phyloP scores from a whole-genome alignment of 2,888 invertebrate species.

The Steromphala cineraria region DNA sequence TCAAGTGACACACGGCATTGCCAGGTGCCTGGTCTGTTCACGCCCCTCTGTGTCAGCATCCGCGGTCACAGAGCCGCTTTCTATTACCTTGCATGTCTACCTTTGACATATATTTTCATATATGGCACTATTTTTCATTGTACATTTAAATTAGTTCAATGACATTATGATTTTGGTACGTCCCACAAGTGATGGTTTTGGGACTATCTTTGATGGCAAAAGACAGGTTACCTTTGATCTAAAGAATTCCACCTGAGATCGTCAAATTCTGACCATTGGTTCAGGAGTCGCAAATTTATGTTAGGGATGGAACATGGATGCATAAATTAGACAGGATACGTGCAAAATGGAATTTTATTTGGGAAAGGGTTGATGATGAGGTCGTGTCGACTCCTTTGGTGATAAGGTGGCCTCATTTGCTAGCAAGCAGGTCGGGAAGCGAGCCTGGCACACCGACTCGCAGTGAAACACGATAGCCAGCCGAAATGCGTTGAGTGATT shows the following conservation, averaged over 20 bases:
- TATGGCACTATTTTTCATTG: not conserved
- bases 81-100: not conserved
- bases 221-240: constrained; percentile 21
- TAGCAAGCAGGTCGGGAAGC: constrained; percentile 7
- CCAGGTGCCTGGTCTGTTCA: constrained; percentile 16
- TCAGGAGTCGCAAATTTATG: constrained; percentile 10
- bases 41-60: constrained; percentile 12
- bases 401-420: constrained; percentile 20
- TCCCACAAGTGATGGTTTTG: not conserved
- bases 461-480: not conserved
- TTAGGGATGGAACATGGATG: not conserved
- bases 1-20: constrained; percentile 12
- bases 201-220: constrained; percentile 21
- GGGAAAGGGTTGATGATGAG: not conserved
- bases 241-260: constrained; percentile 1
- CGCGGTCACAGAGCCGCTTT: not conserved
- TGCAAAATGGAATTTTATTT: not conserved
- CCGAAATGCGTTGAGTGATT: constrained; percentile 17
- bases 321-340: constrained; percentile 7
- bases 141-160: not conserved
- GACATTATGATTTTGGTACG: not conserved
- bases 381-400: constrained; percentile 11
- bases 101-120: not conserved
- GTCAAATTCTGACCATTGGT: constrained; percentile 9
- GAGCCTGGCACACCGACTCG: not conserved